These are phyloP conservation scores for Ferdinandea cuprea DNA, from an alignment of 2,888 invertebrate species.

Conservation along the genomic window DNA sequence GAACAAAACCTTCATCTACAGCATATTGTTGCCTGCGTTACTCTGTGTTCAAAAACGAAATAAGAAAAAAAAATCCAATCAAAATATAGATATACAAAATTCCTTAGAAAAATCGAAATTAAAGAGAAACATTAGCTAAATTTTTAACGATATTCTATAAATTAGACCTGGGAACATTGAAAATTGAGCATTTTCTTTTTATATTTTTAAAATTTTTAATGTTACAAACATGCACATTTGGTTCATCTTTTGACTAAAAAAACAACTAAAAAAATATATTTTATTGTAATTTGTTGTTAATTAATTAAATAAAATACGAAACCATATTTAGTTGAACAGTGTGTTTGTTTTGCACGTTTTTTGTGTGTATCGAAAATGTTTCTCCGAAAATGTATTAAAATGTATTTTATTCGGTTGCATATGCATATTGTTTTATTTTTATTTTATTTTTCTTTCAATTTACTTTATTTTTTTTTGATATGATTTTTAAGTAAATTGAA, in stretches of 20 bases:
- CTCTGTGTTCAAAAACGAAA: conserved; percentile 59
- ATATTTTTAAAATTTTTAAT: neutral
- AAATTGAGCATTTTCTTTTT: neutral
- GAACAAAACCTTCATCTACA: conserved; percentile 27
- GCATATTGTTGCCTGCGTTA: conserved; percentile 57
- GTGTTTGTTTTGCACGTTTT: conserved; percentile 28
- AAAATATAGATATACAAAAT: conserved; percentile 27
- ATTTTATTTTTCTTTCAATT: conserved; percentile 18
- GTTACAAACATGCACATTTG: conserved; percentile 11
- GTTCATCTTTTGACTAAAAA: conserved; percentile 52
- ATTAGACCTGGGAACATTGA: conserved; percentile 3
- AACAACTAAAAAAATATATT: too few species aligned
- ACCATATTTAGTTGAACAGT: conserved; percentile 5
- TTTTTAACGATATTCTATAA: conserved; percentile 15
- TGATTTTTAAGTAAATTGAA: conserved; percentile 15
- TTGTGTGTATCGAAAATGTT: too few species aligned
- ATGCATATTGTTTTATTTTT: conserved; percentile 15
- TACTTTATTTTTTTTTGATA: conserved; percentile 1
- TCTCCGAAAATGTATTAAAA: too few species aligned
- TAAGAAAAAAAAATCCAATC: conserved; percentile 14
- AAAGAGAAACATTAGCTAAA: conserved; percentile 4
- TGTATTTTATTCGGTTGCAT: conserved; percentile 14
- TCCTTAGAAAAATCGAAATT: conserved; percentile 16
- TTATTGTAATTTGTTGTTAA: conserved; percentile 43
- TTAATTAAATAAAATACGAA: conserved; percentile 16